Percentiles rank a stretch among this genome's conserved stretches.
These are phyloP conservation scores for Gavia stellata DNA, from an alignment of 2,113 vertebrate species.

Conservation along the genomic window DNA sequence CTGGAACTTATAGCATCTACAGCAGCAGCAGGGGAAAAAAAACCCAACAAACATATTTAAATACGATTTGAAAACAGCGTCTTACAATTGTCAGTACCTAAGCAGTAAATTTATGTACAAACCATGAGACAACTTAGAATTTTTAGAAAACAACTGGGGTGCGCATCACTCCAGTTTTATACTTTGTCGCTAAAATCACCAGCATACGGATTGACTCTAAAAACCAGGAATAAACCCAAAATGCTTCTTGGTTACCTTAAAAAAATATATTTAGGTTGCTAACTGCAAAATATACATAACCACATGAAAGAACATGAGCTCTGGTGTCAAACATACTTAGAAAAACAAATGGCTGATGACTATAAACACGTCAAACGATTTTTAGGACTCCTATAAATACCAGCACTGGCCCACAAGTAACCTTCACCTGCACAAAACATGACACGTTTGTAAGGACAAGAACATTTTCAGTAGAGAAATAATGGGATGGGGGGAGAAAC, in stretches of 20 bases:
- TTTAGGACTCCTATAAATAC: not conserved
- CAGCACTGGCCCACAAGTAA: not conserved
- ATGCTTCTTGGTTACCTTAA: not conserved
- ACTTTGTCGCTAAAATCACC: not conserved
- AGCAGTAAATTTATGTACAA: not conserved
- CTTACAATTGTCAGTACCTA: not conserved
- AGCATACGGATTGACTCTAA: not conserved
- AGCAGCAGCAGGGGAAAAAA: not conserved
- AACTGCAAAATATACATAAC: not conserved
- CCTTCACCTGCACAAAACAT: not conserved
- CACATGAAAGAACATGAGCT: not conserved
- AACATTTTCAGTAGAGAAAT: not conserved
- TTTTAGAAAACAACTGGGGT: not conserved
- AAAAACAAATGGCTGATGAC: not conserved
- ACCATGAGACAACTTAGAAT: not conserved
- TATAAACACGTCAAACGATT: not conserved
- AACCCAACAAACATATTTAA: rapidly evolving
- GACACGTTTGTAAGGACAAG: rapidly evolving
- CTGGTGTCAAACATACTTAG: not conserved
- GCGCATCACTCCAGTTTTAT: not conserved
- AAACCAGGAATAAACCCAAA: not conserved
- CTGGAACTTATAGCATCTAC: conserved; percentile 92
- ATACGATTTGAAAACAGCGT: not conserved
- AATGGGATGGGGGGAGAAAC: not conserved
- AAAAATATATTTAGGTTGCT: not conserved